Percentiles rank a stretch among this genome's conserved stretches.
These are phyloP conservation scores for Haliclona indistincta DNA, from an alignment of 37 sponge, comb jelly and placozoan species.

Conservation along the genomic window DNA sequence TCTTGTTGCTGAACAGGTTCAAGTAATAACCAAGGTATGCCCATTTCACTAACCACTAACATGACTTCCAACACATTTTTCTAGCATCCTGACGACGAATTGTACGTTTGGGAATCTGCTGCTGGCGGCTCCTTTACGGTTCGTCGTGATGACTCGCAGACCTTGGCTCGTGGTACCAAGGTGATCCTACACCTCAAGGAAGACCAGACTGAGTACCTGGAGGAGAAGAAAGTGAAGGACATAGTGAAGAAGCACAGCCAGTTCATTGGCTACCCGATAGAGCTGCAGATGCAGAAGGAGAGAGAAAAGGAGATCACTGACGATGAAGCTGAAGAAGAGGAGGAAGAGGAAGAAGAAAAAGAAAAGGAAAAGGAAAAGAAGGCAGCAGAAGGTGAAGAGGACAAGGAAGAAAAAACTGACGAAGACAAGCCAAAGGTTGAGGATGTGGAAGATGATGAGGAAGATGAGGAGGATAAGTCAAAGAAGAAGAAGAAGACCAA, in stretches of 20 bases:
- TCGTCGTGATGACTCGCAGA: conserved; percentile 67
- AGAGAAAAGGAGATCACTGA: conserved; percentile 93
- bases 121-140: conserved; percentile 99
- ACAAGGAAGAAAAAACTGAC: conserved; percentile 20
- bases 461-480: conserved; percentile 57
- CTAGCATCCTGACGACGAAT: conserved; percentile 97
- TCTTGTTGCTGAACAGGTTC: conserved; percentile 89
- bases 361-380: conserved; percentile 52
- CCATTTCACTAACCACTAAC: neutral
- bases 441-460: conserved; percentile 62
- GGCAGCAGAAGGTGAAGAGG: conserved; percentile 52
- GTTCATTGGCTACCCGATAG: conserved; percentile 98
- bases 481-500: conserved; percentile 78
- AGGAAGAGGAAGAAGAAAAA: conserved; percentile 51
- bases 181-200: conserved; percentile 89
- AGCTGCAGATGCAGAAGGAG: conserved; percentile 92
- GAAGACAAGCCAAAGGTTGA: conserved; percentile 59
- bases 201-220: conserved; percentile 94
- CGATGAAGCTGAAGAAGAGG: conserved; percentile 94
- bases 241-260: conserved; percentile 98
- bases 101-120: conserved; percentile 95
- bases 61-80: neutral
- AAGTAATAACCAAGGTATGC: conserved; percentile 83
- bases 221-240: conserved; percentile 93
- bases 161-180: conserved; percentile 88